These are phyloP conservation scores for Pseudococcus jackbeardsleyi DNA, from an alignment of 2,888 invertebrate species.

Conservation along the genomic window DNA sequence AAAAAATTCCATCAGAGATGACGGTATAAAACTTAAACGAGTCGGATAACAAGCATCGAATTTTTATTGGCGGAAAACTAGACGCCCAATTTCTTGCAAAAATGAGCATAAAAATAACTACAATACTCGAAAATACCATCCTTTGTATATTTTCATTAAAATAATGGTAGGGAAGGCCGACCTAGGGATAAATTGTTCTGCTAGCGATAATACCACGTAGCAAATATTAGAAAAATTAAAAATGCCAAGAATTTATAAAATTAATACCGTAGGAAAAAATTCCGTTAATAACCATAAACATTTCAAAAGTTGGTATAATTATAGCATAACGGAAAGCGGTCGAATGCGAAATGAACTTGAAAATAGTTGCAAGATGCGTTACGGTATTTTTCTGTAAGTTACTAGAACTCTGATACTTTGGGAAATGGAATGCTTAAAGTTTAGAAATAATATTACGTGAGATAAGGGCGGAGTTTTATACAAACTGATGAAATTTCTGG, in stretches of 20 bases:
- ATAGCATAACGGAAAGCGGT: slow-evolving; percentile 16
- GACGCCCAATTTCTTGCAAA: not conserved
- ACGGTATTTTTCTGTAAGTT: not conserved
- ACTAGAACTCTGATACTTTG: not conserved
- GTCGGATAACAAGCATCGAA: not conserved
- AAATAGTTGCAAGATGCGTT: slow-evolving; percentile 23
- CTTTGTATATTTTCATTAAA: not conserved
- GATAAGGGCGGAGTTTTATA: not conserved
- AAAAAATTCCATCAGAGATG: not conserved
- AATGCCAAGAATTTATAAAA: slow-evolving; percentile 41
- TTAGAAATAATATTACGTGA: not conserved
- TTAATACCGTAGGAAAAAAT: slow-evolving; percentile 6
- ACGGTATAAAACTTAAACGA: not conserved
- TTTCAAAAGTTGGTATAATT: slow-evolving; percentile 22
- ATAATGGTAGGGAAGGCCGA: not conserved
- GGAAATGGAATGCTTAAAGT: not conserved
- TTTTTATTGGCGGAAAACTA: not conserved
- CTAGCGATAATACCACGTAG: not conserved
- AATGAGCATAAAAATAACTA: not conserved
- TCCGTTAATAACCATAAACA: slow-evolving; percentile 28
- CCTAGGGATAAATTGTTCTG: not conserved
- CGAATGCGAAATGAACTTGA: slow-evolving; percentile 39
- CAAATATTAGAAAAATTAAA: slow-evolving; percentile 14
- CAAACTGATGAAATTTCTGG: slow-evolving; percentile 6
- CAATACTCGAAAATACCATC: not conserved